A percentile compares a stretch with the other conserved stretches of the same genome.
These are phyloP conservation scores for Brachylomia viminalis DNA, from an alignment of 2,888 invertebrate species.

Conservation along the genomic window DNA sequence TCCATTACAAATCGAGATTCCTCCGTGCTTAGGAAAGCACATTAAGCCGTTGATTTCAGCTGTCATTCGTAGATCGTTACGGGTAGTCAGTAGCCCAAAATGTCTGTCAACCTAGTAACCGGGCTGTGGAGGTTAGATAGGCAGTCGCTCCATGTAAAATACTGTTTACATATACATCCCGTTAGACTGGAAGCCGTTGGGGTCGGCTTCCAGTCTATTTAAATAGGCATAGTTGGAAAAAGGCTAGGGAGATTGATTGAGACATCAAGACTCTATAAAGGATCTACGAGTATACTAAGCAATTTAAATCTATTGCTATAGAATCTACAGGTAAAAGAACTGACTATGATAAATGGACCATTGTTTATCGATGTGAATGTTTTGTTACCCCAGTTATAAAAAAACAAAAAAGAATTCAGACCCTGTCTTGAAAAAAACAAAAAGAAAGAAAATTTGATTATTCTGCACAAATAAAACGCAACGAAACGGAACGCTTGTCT, in stretches of 20 bases:
- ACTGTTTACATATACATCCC: not conserved
- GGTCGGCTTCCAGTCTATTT: too few species aligned
- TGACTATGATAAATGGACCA: constrained; percentile 11
- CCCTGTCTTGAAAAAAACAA: too few species aligned
- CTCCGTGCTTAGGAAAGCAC: not conserved
- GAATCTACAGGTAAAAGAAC: not conserved
- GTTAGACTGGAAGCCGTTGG: not conserved
- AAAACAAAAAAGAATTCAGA: constrained; percentile 5
- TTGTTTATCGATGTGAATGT: constrained; percentile 12
- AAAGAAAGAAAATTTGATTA: too few species aligned
- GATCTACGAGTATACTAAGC: not conserved
- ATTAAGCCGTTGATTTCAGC: not conserved
- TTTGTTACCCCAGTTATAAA: not conserved
- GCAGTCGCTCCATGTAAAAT: not conserved
- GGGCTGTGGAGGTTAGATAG: not conserved
- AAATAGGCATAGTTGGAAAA: not conserved
- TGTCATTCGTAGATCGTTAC: not conserved
- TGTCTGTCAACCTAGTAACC: not conserved
- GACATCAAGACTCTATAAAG: constrained; percentile 6
- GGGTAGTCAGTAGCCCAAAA: not conserved
- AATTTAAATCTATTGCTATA: not conserved
- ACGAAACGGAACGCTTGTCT: not conserved
- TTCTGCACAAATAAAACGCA: too few species aligned
- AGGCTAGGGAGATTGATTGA: not conserved
- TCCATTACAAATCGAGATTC: not conserved